These are phyloP conservation scores for Julus scandinavius DNA, from an alignment of 2,888 invertebrate species.

Conservation along the genomic window DNA sequence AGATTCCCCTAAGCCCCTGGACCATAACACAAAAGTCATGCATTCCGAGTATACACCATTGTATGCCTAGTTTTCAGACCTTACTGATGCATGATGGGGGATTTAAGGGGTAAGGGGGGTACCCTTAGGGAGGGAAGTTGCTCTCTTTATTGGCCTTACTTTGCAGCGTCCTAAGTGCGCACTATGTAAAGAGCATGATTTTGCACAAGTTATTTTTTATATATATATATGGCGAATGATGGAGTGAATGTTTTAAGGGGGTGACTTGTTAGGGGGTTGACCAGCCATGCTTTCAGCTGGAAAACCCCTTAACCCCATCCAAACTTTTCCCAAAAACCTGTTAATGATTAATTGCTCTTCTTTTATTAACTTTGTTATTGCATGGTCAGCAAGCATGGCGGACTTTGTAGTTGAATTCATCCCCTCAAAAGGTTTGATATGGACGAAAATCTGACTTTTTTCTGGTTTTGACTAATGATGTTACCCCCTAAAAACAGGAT, in stretches of 20 bases:
- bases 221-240: background rate
- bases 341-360: conserved; percentile 38
- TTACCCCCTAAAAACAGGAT: no score
- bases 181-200: conserved; percentile 11
- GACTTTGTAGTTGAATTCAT: background rate
- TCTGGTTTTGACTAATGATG: no score
- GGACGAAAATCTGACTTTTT: no score
- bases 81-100: conserved; percentile 35
- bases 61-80: background rate
- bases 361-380: conserved; percentile 3
- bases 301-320: background rate
- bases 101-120: background rate
- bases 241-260: background rate
- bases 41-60: background rate
- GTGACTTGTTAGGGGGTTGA: background rate
- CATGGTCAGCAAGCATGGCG: background rate
- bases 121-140: background rate
- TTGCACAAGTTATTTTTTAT: conserved; percentile 16
- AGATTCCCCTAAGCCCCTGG: background rate
- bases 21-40: background rate
- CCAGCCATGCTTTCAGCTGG: background rate
- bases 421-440: no score
- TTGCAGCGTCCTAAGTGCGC: background rate
- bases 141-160: conserved; percentile 42
- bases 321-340: conserved; percentile 42